Evolutionary conservation across 2,888 invertebrate genomes (phyloP).

Genomic region (Drosophila incognita): DNA sequence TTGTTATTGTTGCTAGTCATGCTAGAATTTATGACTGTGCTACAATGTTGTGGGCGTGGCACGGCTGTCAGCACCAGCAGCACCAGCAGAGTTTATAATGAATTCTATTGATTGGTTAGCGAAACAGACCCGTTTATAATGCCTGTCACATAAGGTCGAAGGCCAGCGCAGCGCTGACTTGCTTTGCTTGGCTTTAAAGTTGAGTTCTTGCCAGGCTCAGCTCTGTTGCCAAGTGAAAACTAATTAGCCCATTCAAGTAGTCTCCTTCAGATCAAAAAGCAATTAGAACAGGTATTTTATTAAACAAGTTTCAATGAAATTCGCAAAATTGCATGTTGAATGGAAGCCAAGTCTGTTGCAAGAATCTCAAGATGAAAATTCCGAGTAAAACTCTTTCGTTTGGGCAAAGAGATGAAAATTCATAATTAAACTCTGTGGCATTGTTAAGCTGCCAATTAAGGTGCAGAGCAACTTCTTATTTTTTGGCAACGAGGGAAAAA

Average conservation of each 20-base stretch:
- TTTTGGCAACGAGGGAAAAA: background rate
- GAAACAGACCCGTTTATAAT: slow-evolving; percentile 28
- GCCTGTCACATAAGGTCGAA: slow-evolving; percentile 39
- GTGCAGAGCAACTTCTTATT: no score
- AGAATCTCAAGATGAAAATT: background rate
- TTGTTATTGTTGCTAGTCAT: slow-evolving; percentile 46
- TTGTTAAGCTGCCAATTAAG: background rate
- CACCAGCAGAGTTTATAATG: slow-evolving; percentile 60
- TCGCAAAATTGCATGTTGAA: background rate
- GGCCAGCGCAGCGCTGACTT: slow-evolving; percentile 18
- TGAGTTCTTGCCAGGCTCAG: background rate
- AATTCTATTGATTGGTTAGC: slow-evolving; percentile 68
- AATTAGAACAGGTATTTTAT: background rate
- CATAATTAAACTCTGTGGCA: background rate
- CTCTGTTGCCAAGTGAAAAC: background rate
- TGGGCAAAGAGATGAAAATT: background rate
- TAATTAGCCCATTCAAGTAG: background rate
- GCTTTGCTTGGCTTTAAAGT: background rate
- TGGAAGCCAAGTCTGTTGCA: background rate
- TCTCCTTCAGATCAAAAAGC: background rate
- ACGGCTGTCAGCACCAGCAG: slow-evolving; percentile 47
- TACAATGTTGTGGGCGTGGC: slow-evolving; percentile 32
- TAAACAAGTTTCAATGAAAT: background rate
- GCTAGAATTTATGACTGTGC: slow-evolving; percentile 50
- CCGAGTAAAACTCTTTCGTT: background rate